Base-by-base conservation (phyloP, 2,888 invertebrate genomes). In the Diploptera punctata region DNA sequence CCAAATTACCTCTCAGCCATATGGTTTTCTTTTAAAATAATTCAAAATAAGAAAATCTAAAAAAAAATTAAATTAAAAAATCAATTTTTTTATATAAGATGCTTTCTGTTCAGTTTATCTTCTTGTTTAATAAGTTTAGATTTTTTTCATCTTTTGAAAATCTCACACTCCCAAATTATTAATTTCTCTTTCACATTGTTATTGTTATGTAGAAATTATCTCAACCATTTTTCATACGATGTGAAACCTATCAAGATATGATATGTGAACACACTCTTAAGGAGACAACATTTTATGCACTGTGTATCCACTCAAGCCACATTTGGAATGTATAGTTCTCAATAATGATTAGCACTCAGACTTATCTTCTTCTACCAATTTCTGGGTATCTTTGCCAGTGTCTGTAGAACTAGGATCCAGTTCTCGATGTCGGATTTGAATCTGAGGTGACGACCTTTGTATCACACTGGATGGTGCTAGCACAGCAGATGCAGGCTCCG, bases 341-440 rank as follows among this genome's bases (percentile, higher is more conserved):
- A 44, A 65, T 47, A 44, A 26, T 1, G 13, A 65, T 69, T 68
- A 84, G 78, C 84, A 84, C 77, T 85, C 84, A 74, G 84, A 91
- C 84, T 91, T 91, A 86, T 95, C 95, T 86, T 96, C 96, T 83
- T 91, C 91, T 77, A 97, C 96, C 77, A 97, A 88, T 82, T 92
- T 91, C 83, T 94, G 94, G 61, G 97, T 97, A 85, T 97, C 97
- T 83, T 93, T 94, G 82, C 95, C 95, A 71, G 94, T 93, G 83
- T 97, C 96, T 73, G 90, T 89, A 72, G 88, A 85, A 68, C 91
- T 89, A 3, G 96, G 96, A 84, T 95, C 94, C 74, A 96, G 87
- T 81, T 93, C 91, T 77, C 90, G 89, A 82, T 91, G 93, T 82
- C 91, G 87, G 77, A 92, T 85, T 81, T 90, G 90, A 77, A 91